phyloP scores from a whole-genome alignment of 1,140 invertebrate genomes.

The Scaptomyza montana region DNA sequence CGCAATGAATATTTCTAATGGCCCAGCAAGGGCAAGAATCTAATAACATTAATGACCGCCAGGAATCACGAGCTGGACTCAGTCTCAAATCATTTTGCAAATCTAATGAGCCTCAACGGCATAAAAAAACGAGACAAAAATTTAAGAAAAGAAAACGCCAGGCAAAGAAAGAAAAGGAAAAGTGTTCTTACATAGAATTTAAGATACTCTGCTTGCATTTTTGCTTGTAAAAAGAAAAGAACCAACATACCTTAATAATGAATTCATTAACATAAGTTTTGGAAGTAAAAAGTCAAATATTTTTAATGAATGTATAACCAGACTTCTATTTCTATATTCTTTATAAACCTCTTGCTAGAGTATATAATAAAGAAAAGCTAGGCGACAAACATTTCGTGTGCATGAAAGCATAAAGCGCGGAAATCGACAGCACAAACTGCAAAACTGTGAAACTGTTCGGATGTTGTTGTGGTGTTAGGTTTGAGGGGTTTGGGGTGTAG shows the following conservation, averaged over 20 bases:
- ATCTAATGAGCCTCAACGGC: slow-evolving; percentile 83
- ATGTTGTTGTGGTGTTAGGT: slow-evolving; percentile 1
- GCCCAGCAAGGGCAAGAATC: slow-evolving; percentile 43
- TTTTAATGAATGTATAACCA: too few relatives aligned
- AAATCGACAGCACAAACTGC: slow-evolving; percentile 69
- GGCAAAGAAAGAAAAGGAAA: slow-evolving; percentile 12
- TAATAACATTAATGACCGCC: slow-evolving; percentile 81
- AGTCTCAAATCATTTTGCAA: slow-evolving; percentile 76
- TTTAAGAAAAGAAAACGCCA: slow-evolving; percentile 61
- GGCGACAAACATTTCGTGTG: slow-evolving; percentile 34
- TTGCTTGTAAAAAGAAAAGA: neutral
- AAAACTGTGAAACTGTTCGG: slow-evolving; percentile 28
- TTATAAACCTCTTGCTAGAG: neutral
- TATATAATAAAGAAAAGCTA: slow-evolving; percentile 14
- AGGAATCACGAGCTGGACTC: slow-evolving; percentile 32
- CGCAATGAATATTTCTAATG: slow-evolving; percentile 39
- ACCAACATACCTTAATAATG: too few relatives aligned
- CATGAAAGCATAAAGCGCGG: slow-evolving; percentile 51
- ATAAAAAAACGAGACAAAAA: slow-evolving; percentile 72
- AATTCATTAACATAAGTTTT: too few relatives aligned
- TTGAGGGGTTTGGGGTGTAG: neutral
- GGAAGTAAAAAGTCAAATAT: too few relatives aligned
- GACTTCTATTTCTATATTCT: too few relatives aligned
- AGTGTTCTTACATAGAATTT: neutral
- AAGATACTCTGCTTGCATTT: slow-evolving; percentile 12